Evolutionary conservation across 2,888 invertebrate genomes (phyloP).

Genomic region (Lobophora halterata): DNA sequence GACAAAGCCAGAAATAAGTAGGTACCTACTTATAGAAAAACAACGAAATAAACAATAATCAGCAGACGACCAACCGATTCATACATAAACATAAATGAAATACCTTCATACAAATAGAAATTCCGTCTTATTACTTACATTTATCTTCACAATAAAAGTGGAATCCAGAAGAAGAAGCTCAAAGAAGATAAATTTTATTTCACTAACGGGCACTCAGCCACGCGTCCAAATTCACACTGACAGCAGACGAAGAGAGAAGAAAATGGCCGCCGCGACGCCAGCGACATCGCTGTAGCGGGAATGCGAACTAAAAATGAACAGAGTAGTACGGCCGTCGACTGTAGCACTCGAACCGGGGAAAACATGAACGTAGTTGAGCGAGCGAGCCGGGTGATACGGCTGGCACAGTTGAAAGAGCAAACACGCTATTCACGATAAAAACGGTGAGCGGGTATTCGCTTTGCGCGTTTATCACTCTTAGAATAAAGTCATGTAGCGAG

Average conservation of each 20-base stretch:
- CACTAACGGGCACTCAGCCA: conserved; percentile 50
- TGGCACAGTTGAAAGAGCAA: conserved; percentile 8
- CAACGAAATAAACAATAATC: too few relatives aligned
- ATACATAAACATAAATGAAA: background rate
- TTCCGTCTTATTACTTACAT: conserved; percentile 41
- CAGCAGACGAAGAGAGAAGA: conserved; percentile 71
- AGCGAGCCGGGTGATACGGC: conserved; percentile 36
- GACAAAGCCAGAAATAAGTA: too few relatives aligned
- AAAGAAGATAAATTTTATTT: conserved; percentile 53
- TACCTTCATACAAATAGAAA: background rate
- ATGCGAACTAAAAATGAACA: conserved; percentile 48
- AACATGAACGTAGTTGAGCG: conserved; percentile 22
- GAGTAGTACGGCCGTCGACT: conserved; percentile 44
- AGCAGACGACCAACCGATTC: too few relatives aligned
- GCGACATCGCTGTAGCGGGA: conserved; percentile 50
- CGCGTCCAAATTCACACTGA: conserved; percentile 62
- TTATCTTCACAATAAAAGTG: conserved; percentile 41
- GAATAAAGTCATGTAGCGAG: conserved; percentile 40
- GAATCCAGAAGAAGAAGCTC: conserved; percentile 61
- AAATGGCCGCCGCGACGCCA: conserved; percentile 63
- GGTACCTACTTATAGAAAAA: too few relatives aligned
- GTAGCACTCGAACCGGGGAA: conserved; percentile 17
- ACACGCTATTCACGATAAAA: conserved; percentile 9
- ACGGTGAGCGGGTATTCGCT: conserved; percentile 32
- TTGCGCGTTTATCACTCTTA: conserved; percentile 50